Evolutionary conservation across 1,140 invertebrate genomes (phyloP), one percentile per base, ranked within the genome.

Genomic region (Oedothorax gibbosus): DNA sequence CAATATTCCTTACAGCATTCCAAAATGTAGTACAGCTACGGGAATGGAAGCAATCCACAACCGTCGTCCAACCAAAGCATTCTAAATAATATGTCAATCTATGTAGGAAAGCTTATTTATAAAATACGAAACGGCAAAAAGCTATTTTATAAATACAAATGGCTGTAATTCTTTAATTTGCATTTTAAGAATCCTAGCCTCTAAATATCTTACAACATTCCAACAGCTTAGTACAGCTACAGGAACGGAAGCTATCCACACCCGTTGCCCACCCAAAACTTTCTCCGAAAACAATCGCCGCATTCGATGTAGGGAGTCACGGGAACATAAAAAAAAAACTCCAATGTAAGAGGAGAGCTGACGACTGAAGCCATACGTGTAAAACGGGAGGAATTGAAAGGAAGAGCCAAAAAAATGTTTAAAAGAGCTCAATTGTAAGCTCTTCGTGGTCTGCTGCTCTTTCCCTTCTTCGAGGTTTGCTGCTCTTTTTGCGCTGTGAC

Each of bases 321-420:
- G 35, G 35, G 35, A 35, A 35, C 35, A 35, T 35, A 35, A n/a
- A 62, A 72, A 65, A 76, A 77, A 77, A 65, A 51, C 10, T 7
- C 11, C 21, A 65, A 54, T 72, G 50, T 8, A 82, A 64, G 64
- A 81, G 80, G 20, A 77, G 21, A 35, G 35, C 35, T 35, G 35
- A 35, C 35, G 35, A 35, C 54, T 20, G 80, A 82, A 82, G 80
- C 80, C 80, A 73, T 82, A 65, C 57, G 60, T 73, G 80, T 73
- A 53, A 73, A 82, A 15, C 18, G 68, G 80, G 69, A 82, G 60
- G 15, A 21, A 54, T 54, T 64, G 57, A 60, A 53, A 57, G 57
- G n/a, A 50, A 54, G 72, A 12, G 66, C 66, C 11, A 68, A 68
- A 54, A 51, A 49, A 77, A 14, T 49, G 14, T 15, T 56, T 79